Conservation (phyloP, 1,140 invertebrate species). For the Eriosoma lanigerum region DNA sequence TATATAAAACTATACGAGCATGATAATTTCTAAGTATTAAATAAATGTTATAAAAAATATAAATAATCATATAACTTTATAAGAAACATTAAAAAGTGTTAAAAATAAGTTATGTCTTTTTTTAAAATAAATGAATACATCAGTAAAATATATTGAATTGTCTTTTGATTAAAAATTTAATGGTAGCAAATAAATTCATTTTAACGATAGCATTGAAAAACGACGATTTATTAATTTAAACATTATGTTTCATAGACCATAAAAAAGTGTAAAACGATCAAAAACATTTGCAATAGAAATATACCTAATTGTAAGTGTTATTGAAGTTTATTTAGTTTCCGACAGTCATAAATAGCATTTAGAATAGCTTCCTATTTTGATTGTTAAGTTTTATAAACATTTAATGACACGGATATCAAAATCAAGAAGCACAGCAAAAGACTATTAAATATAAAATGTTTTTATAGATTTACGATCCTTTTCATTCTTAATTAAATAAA, state of each 20-base stretch:
- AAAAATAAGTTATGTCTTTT: no score
- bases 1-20: no score
- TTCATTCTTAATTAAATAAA: background rate
- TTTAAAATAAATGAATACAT: no score
- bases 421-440: background rate
- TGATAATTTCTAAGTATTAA: no score
- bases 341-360: background rate
- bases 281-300: background rate
- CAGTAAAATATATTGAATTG: background rate
- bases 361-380: background rate
- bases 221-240: background rate
- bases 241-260: constrained; percentile 4
- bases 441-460: no score
- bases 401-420: background rate
- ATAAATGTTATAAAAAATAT: no score
- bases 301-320: background rate
- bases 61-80: no score
- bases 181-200: background rate
- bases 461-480: background rate
- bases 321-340: background rate
- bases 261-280: background rate
- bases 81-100: no score
- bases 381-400: constrained; percentile 7
- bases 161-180: background rate
- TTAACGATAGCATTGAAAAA: background rate